These are phyloP conservation scores for Trichoplax adhaerens DNA, from an alignment of 37 sponge, comb jelly and placozoan species.

Conservation along the genomic window DNA sequence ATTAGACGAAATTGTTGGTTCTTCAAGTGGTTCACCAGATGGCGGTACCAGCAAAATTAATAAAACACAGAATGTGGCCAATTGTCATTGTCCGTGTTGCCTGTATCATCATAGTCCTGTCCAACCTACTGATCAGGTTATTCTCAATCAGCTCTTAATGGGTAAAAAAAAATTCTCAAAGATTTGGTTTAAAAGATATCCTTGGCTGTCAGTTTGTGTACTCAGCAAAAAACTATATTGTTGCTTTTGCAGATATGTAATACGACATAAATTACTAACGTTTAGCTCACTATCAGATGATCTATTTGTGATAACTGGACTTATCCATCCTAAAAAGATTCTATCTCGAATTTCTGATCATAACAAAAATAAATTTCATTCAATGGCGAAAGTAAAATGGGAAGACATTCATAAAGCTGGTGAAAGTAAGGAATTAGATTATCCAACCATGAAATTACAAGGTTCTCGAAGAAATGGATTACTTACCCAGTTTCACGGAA, in stretches of 20 bases:
- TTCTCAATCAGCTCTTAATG: too few relatives aligned
- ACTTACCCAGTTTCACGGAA: conserved; percentile 19
- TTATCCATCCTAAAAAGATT: conserved; percentile 24
- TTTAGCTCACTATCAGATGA: conserved; percentile 30
- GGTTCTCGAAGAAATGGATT: conserved; percentile 24
- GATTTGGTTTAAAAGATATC: conserved; percentile 15
- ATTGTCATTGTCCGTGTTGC: too few relatives aligned
- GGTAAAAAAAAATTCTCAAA: too few relatives aligned
- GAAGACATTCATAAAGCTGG: conserved; percentile 8
- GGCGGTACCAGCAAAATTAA: too few relatives aligned
- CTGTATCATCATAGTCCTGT: too few relatives aligned
- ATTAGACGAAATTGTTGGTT: too few relatives aligned
- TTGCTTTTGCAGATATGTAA: conserved; percentile 23
- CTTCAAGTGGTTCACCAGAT: too few relatives aligned
- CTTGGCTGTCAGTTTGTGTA: conserved; percentile 24
- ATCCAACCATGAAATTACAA: conserved; percentile 19
- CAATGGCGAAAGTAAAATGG: conserved; percentile 33
- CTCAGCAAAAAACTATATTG: conserved; percentile 25
- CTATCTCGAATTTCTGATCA: conserved; percentile 22
- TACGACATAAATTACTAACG: conserved; percentile 18
- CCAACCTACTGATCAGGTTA: too few relatives aligned
- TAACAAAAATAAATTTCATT: conserved; percentile 21
- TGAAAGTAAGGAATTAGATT: conserved; percentile 10
- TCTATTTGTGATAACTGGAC: conserved; percentile 25
- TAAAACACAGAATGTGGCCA: too few relatives aligned